These are phyloP conservation scores for Augochlora pura DNA, from an alignment of 1,140 invertebrate genomes.

Conservation along the genomic window DNA sequence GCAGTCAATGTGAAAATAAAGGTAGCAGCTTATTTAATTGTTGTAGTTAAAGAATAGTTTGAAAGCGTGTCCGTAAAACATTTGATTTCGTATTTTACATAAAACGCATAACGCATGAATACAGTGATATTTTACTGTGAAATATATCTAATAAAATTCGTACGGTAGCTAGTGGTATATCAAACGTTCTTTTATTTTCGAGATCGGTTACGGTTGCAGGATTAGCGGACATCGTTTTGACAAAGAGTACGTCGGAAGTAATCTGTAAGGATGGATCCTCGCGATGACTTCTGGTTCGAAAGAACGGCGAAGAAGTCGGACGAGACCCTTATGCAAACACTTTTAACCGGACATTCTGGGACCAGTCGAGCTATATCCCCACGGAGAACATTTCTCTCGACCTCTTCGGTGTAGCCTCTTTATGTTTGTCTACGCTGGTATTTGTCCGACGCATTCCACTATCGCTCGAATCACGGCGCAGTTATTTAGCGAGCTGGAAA, in stretches of 20 bases:
- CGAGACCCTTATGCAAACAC: slow-evolving; percentile 66
- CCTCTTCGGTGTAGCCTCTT: slow-evolving; percentile 60
- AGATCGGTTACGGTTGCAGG: neutral
- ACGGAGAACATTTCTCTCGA: slow-evolving; percentile 56
- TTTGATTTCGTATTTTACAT: too few species aligned
- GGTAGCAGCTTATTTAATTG: too few species aligned
- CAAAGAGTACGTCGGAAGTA: neutral
- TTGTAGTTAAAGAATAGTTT: too few species aligned
- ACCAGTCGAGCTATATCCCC: slow-evolving; percentile 56
- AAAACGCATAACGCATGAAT: too few species aligned
- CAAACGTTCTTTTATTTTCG: neutral
- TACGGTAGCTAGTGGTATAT: too few species aligned
- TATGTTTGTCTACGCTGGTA: slow-evolving; percentile 66
- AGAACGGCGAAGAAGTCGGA: slow-evolving; percentile 55
- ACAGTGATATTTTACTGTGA: too few species aligned
- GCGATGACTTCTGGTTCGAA: slow-evolving; percentile 43
- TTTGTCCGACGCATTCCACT: slow-evolving; percentile 71
- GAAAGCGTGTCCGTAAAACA: too few species aligned
- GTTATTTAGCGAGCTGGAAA: slow-evolving; percentile 28
- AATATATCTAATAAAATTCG: too few species aligned
- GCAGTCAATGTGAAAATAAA: too few species aligned
- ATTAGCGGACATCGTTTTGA: neutral
- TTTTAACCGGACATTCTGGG: slow-evolving; percentile 66
- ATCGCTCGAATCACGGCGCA: slow-evolving; percentile 55
- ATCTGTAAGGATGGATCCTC: slow-evolving; percentile 23